Evolutionary conservation across 2,797 vertebrate genomes (phyloP).

Genomic region (Philypnodon macrostomus): DNA sequence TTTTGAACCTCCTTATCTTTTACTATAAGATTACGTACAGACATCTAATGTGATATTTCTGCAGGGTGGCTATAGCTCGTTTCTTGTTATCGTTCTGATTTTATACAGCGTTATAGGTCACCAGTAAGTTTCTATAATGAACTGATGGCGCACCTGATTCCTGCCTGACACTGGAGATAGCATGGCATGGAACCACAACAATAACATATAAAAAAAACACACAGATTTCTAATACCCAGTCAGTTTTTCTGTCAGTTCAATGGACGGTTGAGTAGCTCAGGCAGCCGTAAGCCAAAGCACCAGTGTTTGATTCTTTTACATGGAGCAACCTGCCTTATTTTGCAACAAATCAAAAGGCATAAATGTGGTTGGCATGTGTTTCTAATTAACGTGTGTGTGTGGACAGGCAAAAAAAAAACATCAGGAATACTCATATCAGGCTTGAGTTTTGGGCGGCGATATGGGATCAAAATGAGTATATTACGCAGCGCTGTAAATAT

Average conservation of each 20-base stretch:
- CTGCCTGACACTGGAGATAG: conserved; percentile 1
- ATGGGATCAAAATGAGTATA: conserved; percentile 29
- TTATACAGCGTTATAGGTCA: conserved; percentile 26
- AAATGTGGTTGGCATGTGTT: conserved; percentile 69
- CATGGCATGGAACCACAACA: neutral
- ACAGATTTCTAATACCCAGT: no score
- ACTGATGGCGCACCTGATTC: conserved; percentile 6
- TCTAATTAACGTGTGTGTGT: conserved; percentile 68
- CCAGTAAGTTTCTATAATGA: conserved; percentile 22
- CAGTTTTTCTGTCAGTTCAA: no score
- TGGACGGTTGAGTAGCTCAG: no score
- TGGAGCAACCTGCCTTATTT: conserved; percentile 67
- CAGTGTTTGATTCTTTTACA: conserved; percentile 67
- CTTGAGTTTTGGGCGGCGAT: conserved; percentile 24
- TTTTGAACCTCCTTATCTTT: conserved; percentile 34
- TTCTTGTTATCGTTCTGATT: conserved; percentile 21
- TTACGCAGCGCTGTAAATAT: conserved; percentile 45
- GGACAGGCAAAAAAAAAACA: conserved; percentile 44
- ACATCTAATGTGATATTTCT: conserved; percentile 34
- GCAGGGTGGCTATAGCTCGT: conserved; percentile 21
- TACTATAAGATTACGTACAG: conserved; percentile 22
- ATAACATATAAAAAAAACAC: conserved; percentile 27
- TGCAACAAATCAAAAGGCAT: conserved; percentile 66
- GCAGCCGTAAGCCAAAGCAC: no score
- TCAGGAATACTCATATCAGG: conserved; percentile 40